These are phyloP conservation scores for Gymnocheta viridis DNA, from an alignment of 2,888 invertebrate genomes.

Conservation along the genomic window DNA sequence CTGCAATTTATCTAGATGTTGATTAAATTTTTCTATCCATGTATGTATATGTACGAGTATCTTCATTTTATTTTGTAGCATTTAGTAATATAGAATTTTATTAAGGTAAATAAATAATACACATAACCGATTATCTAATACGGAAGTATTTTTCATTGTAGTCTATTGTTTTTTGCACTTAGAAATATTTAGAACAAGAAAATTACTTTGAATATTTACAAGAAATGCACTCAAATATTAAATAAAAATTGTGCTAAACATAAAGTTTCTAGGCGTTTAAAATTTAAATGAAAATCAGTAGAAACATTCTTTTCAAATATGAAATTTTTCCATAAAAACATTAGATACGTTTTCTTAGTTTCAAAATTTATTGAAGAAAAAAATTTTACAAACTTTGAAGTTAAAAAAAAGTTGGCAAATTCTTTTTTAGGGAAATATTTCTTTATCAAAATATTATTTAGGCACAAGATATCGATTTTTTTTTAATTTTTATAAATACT, in stretches of 20 bases:
- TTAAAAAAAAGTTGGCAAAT: no score
- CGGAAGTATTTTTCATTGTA: slow-evolving; percentile 52
- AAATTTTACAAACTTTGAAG: no score
- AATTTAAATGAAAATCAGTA: no score
- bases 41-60: no score
- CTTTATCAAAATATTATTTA: no score
- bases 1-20: slow-evolving; percentile 54
- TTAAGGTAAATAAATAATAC: slow-evolving; percentile 59
- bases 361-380: no score
- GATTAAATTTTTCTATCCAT: slow-evolving; percentile 42
- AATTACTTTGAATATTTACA: slow-evolving; percentile 12
- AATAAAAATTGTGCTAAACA: neutral
- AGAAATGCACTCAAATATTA: neutral
- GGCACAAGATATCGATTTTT: no score
- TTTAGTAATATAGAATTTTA: slow-evolving; percentile 21
- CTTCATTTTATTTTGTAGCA: neutral
- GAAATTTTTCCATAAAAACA: no score
- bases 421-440: no score
- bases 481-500: no score
- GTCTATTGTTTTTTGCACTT: slow-evolving; percentile 36
- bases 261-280: neutral
- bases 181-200: slow-evolving; percentile 9
- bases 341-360: no score
- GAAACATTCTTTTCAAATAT: no score
- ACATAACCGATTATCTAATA: slow-evolving; percentile 60